Base-by-base conservation (phyloP, 2,797 vertebrate genomes). In the Apogon hyalosoma region DNA sequence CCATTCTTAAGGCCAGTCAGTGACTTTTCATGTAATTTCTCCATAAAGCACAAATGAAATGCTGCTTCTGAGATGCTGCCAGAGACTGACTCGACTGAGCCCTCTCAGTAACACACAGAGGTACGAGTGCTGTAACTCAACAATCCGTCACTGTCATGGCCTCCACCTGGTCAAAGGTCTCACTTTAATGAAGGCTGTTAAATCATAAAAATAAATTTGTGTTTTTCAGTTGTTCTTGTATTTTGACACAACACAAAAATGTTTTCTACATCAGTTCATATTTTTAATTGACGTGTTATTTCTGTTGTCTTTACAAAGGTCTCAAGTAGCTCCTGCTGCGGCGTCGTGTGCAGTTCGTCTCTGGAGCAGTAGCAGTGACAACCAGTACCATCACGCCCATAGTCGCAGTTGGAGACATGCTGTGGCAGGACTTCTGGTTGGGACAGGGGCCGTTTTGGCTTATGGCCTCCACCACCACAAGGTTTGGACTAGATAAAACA, bases 361-460 rank as follows among this genome's bases (percentile, higher is more conserved):
- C 41, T 87, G 82, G 77, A 76, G 80, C 72, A 85, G 85, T 79
- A 59, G 82, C 52, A 56, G 77, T 36, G 14, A 61, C 54, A 80
- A 87, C 5, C 78, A 71, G 43, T 12, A 77, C 77, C 77, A 71
- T 40, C 54, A 6, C 8, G 5, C 24, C 45, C 67, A 56, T 6
- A 0, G 58, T 8, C 76, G 67, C 40, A 80, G 61, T 65, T 93
- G 91, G 91, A 92, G 59, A 73, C 89, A 88, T 33, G 79, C 60
- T 2, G 33, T 93, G 54, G 91, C 89, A 1, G 93, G 94, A 24
- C 80, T 95, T 62, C 66, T 94, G 74, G 88, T 85, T 11, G 94
- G 94, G 19, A 87, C 91, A 0, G 93, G 93, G 1, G 89, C 86
- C 1, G 92, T 92, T 0, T 62, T 95, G 54, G 88, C 73, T 8